Conservation (phyloP, 2,888 invertebrate genomes). For the Venustoraphidia nigricollis region DNA sequence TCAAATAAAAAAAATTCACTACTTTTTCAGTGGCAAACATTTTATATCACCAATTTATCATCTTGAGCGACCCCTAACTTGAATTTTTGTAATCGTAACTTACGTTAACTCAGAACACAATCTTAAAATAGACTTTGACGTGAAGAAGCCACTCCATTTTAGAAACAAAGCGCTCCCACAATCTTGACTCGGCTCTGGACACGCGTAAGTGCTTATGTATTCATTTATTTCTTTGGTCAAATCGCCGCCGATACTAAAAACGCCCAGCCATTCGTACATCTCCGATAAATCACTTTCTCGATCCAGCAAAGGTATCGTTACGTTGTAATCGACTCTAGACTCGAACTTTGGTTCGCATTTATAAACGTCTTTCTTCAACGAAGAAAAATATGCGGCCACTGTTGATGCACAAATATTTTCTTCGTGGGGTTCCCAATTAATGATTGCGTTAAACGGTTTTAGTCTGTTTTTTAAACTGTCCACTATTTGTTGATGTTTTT, state of each 20-base stretch:
- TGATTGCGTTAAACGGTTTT: constrained; percentile 28
- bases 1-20: too few species aligned
- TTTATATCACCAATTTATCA: too few species aligned
- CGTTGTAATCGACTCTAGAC: constrained; percentile 21
- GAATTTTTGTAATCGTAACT: constrained; percentile 4
- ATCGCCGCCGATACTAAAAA: constrained; percentile 30
- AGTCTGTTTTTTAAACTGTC: constrained; percentile 24
- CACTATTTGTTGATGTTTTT: constrained; percentile 28
- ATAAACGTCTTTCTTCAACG: constrained; percentile 27
- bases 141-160: constrained; percentile 35
- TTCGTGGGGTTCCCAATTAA: constrained; percentile 36
- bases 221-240: constrained; percentile 20
- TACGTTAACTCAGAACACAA: constrained; percentile 25
- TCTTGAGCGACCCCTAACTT: not conserved
- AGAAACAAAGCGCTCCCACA: constrained; percentile 26
- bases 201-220: constrained; percentile 27
- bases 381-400: constrained; percentile 36
- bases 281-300: constrained; percentile 15
- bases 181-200: constrained; percentile 21
- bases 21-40: too few species aligned
- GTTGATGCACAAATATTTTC: constrained; percentile 39
- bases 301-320: constrained; percentile 26
- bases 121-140: constrained; percentile 22
- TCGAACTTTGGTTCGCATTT: constrained; percentile 27
- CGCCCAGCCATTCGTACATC: constrained; percentile 39